These are phyloP conservation scores for Macrostomum cliftonense DNA, from an alignment of 2,888 invertebrate genomes.

Conservation along the genomic window DNA sequence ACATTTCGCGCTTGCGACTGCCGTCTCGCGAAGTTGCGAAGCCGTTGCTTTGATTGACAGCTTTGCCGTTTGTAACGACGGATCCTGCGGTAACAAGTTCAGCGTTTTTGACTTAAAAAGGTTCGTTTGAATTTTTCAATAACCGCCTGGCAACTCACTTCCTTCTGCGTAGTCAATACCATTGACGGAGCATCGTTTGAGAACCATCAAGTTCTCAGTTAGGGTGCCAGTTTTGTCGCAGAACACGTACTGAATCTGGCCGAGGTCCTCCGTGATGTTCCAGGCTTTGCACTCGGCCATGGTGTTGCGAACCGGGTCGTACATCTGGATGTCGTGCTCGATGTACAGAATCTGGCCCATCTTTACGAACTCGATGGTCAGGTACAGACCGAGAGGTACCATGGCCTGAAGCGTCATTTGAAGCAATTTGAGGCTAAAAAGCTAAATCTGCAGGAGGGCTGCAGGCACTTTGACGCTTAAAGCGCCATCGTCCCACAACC, in stretches of 20 bases:
- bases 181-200: constrained; percentile 67
- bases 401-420: constrained; percentile 68
- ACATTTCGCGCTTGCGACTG: neutral
- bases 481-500: no score
- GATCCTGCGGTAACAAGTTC: no score
- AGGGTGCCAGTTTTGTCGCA: constrained; percentile 93
- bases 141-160: neutral
- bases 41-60: no score
- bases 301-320: constrained; percentile 61
- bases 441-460: no score
- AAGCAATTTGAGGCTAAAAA: no score
- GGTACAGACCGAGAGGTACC: constrained; percentile 87
- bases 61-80: no score
- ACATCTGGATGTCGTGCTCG: constrained; percentile 67
- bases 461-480: no score
- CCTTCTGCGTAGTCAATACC: constrained; percentile 55
- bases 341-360: constrained; percentile 85
- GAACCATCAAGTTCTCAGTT: constrained; percentile 92
- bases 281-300: constrained; percentile 71
- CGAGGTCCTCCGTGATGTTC: constrained; percentile 89
- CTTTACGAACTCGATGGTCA: constrained; percentile 86
- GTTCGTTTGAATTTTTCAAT: no score
- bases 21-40: neutral
- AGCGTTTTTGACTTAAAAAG: no score
- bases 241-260: constrained; percentile 78